phyloP scores from a whole-genome alignment of 2,888 invertebrate species.

The Lithophane semibrunnea region DNA sequence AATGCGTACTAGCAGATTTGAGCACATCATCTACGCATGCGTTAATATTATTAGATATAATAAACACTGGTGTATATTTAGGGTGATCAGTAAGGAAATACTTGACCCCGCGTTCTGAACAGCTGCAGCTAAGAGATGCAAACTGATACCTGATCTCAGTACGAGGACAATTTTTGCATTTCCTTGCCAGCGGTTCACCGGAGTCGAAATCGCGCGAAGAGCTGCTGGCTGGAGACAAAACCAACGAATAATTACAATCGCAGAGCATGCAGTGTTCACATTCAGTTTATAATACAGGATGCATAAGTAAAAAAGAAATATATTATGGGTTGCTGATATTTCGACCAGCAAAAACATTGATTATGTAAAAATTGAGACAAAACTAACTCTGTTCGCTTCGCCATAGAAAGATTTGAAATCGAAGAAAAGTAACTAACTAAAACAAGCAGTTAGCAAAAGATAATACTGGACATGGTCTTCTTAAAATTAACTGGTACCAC shows the following conservation, averaged over 20 bases:
- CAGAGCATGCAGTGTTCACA: constrained; percentile 49
- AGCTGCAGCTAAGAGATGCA: constrained; percentile 44
- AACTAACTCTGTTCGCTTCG: background rate
- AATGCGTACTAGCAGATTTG: constrained; percentile 24
- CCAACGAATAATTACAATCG: constrained; percentile 65
- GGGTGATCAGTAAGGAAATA: background rate
- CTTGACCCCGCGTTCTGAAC: constrained; percentile 44
- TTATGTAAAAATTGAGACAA: background rate
- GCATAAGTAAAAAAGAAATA: background rate
- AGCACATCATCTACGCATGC: constrained; percentile 28
- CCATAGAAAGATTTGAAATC: background rate
- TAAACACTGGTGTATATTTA: background rate
- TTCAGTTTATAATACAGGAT: background rate
- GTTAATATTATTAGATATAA: background rate
- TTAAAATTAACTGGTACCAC: background rate
- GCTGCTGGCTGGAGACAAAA: constrained; percentile 71
- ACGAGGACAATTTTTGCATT: constrained; percentile 75
- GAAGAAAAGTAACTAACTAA: background rate
- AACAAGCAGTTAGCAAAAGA: background rate
- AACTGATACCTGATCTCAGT: constrained; percentile 75
- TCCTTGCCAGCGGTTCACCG: constrained; percentile 66
- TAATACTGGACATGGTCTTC: background rate
- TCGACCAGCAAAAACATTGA: background rate
- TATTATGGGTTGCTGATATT: too few species aligned
- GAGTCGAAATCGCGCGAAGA: constrained; percentile 53